A percentile compares a stretch with the other conserved stretches of the same genome.
Evolutionary conservation across 2,113 vertebrate species (phyloP).

Genomic region (Marmota flaviventris): DNA sequence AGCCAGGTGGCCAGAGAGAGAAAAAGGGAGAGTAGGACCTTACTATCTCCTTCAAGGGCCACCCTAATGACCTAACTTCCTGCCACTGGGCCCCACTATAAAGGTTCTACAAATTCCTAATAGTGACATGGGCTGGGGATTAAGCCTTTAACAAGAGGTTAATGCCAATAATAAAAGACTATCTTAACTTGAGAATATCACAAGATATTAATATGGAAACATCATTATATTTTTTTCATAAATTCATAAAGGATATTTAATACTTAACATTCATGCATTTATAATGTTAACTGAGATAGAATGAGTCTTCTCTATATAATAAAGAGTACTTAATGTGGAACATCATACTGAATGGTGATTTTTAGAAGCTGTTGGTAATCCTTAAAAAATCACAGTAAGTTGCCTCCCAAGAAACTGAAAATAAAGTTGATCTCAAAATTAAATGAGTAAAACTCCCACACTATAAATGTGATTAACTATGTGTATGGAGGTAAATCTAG

Average conservation of each 20-base stretch:
- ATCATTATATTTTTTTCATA: constrained; percentile 10
- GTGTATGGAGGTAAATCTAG: neutral
- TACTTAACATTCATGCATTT: constrained; percentile 12
- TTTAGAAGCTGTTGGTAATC: neutral
- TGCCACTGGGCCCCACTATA: too few relatives aligned
- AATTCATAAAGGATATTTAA: neutral
- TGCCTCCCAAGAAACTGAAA: neutral
- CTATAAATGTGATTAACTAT: neutral
- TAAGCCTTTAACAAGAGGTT: neutral
- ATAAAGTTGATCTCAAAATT: constrained; percentile 14
- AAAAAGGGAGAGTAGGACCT: too few relatives aligned
- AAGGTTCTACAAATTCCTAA: too few relatives aligned
- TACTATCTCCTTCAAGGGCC: too few relatives aligned
- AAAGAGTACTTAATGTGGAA: neutral
- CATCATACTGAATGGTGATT: neutral
- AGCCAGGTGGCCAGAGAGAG: too few relatives aligned
- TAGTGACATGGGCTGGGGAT: too few relatives aligned
- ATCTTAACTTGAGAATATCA: neutral
- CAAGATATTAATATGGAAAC: neutral
- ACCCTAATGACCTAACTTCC: too few relatives aligned
- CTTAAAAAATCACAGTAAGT: neutral
- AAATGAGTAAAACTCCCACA: constrained; percentile 11
- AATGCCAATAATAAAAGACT: neutral
- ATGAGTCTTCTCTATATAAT: neutral
- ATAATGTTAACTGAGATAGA: constrained; percentile 30